phyloP scores from a whole-genome alignment of 2,888 invertebrate species.

The Polietes domitor region DNA sequence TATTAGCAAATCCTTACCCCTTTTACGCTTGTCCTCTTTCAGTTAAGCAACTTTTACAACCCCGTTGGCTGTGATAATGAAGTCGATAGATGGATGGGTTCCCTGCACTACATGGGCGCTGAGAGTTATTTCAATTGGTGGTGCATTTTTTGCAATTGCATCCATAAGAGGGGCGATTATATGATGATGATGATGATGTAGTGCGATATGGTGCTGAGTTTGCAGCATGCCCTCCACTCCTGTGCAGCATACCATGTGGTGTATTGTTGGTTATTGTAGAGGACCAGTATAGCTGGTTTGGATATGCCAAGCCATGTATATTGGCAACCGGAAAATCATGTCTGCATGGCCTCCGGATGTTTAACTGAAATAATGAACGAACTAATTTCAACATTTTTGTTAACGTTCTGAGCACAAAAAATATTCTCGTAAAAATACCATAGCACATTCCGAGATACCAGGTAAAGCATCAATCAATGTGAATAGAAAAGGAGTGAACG shows the following conservation, averaged over 20 bases:
- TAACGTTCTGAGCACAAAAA: slow-evolving; percentile 72
- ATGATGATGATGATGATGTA: slow-evolving; percentile 21
- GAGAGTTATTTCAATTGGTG: not conserved
- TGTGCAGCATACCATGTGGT: slow-evolving; percentile 43
- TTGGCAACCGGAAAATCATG: slow-evolving; percentile 81
- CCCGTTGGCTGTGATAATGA: not conserved
- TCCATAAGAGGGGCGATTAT: not conserved
- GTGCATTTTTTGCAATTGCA: not conserved
- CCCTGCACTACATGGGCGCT: not conserved
- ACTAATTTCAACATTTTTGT: slow-evolving; percentile 81
- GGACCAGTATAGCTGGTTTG: slow-evolving; percentile 75
- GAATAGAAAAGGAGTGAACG: too few species aligned
- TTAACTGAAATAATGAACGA: slow-evolving; percentile 82
- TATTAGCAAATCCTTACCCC: slow-evolving; percentile 5
- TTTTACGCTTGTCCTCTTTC: not conserved
- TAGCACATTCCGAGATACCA: slow-evolving; percentile 68
- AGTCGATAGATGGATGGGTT: not conserved
- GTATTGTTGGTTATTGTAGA: slow-evolving; percentile 75
- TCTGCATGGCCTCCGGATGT: slow-evolving; percentile 82
- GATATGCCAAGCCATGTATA: slow-evolving; percentile 79
- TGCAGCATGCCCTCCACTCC: not conserved
- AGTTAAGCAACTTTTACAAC: not conserved
- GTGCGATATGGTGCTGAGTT: not conserved
- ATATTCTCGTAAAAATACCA: slow-evolving; percentile 16
- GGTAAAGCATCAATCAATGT: not conserved